These are phyloP conservation scores for Crematogaster levior DNA, from an alignment of 2,888 invertebrate genomes.

Conservation along the genomic window DNA sequence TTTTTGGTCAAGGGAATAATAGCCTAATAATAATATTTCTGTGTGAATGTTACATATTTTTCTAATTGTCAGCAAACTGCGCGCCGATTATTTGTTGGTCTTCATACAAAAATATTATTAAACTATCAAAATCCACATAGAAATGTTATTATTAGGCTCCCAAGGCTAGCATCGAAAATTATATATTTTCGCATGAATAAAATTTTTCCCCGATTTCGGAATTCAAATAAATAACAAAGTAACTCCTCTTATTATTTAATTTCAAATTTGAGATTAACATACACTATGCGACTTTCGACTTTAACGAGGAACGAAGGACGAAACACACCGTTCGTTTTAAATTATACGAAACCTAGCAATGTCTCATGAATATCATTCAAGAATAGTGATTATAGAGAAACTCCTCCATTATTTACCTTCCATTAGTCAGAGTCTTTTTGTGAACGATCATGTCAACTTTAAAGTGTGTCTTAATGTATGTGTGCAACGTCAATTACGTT, in stretches of 20 bases:
- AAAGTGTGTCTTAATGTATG: no score
- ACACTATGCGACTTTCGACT: background rate
- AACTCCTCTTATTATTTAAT: background rate
- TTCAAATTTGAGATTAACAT: background rate
- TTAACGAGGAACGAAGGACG: background rate
- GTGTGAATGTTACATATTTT: no score
- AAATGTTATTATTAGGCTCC: no score
- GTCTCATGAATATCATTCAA: background rate
- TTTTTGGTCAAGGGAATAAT: no score
- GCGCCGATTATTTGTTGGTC: no score
- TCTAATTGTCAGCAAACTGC: no score
- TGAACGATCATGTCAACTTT: background rate
- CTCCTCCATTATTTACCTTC: background rate
- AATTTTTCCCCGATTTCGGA: background rate
- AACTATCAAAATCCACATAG: no score
- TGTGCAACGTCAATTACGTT: background rate
- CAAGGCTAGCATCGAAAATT: no score
- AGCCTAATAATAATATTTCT: no score
- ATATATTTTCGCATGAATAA: background rate
- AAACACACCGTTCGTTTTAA: background rate
- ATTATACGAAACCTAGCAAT: background rate
- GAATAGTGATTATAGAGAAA: background rate
- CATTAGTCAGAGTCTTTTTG: background rate
- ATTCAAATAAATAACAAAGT: background rate
- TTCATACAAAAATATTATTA: no score